Percentiles rank a stretch among this genome's conserved stretches.
Conservation (phyloP, 2,797 vertebrate species). For the Anniella stebbinsi region DNA sequence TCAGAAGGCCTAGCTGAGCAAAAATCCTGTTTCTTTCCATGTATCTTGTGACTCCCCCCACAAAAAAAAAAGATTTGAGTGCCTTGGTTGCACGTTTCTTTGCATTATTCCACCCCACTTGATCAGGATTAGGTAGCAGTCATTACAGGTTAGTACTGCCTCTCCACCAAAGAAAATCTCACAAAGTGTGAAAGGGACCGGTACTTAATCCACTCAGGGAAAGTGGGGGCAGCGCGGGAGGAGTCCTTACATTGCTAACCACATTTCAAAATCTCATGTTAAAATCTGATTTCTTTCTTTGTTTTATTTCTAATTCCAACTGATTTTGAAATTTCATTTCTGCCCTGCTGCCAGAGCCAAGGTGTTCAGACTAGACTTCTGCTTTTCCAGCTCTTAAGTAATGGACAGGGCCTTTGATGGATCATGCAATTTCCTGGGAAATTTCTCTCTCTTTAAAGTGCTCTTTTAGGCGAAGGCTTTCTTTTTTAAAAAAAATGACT, state of each 20-base stretch:
- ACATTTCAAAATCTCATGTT: not conserved
- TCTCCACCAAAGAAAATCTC: not conserved
- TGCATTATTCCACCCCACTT: not conserved
- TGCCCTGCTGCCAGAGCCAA: not conserved
- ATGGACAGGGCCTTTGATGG: not conserved
- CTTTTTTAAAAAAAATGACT: conserved; percentile 26
- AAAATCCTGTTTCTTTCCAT: not conserved
- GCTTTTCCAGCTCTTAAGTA: conserved; percentile 5
- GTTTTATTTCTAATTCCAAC: not conserved
- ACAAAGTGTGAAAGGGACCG: not conserved
- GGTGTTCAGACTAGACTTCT: not conserved
- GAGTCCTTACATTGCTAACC: too few relatives aligned
- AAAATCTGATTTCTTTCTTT: not conserved
- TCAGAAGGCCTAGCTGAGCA: not conserved
- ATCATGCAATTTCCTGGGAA: not conserved
- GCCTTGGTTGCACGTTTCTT: conserved; percentile 4
- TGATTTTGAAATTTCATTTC: not conserved
- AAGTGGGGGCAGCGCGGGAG: too few relatives aligned
- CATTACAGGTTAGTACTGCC: too few relatives aligned
- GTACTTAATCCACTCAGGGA: not conserved
- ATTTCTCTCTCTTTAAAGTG: conserved; percentile 38
- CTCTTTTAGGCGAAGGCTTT: conserved; percentile 10
- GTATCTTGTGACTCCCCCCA: not conserved
- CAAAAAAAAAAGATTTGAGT: too few relatives aligned
- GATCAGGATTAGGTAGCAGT: not conserved